Conservation (phyloP, 2,113 vertebrate genomes). For the Gracilinanus agilis region DNA sequence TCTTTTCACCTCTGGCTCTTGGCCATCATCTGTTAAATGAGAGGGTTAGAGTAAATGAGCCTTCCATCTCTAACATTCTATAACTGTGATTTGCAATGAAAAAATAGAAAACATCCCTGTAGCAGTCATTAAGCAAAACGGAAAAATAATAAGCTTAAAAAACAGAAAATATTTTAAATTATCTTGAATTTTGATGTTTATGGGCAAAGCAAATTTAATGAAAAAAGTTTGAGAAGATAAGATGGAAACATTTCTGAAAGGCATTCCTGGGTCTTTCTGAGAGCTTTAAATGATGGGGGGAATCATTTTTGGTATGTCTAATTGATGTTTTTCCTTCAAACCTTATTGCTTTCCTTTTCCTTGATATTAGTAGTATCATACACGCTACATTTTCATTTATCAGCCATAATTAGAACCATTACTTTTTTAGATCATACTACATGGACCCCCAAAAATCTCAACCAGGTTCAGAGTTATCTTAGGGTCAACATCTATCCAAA, state of each 20-base stretch:
- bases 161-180: not conserved
- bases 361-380: not conserved
- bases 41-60: no score
- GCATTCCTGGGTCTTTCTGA: not conserved
- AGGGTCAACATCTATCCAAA: no score
- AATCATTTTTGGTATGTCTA: not conserved
- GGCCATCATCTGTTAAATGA: no score
- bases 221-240: not conserved
- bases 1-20: no score
- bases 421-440: no score
- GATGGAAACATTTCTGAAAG: not conserved
- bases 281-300: not conserved
- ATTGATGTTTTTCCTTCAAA: not conserved
- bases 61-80: no score
- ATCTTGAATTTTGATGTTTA: slow-evolving; percentile 1
- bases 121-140: no score
- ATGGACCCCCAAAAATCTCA: no score
- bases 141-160: no score
- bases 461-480: no score
- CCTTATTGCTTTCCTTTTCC: not conserved
- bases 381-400: not conserved
- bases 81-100: no score
- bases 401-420: not conserved
- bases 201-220: slow-evolving; percentile 11
- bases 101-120: no score